Evolutionary conservation across 2,888 invertebrate species (phyloP), one percentile per base, ranked within the genome.

Genomic region (Molanna angustata): DNA sequence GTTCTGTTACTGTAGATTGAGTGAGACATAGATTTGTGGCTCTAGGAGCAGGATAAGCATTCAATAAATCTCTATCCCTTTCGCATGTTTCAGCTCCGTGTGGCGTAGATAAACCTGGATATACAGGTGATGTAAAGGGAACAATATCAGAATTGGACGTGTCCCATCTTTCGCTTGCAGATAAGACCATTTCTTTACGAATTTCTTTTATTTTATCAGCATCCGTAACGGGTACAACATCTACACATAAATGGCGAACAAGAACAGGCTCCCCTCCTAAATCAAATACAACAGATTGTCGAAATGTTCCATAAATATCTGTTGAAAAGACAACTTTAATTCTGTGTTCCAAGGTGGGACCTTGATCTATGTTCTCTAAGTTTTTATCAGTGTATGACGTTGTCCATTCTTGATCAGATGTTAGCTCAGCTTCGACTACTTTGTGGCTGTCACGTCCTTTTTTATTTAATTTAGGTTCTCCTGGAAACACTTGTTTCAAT

Each of bases 211-310:
- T 80, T 62, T 82, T 80, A 51, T 80, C 78, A 0, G 80, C 69
- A 65, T 88, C 86, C 11, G 80, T 76, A 1, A 82, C 79, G 0
- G 88, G 87, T 14, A 88, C 79, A 2, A 88, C 87, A 66, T 90
- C 90, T 2, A 88, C 86, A 65, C 87, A 86, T 18, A 90, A 69
- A 64, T 85, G 82, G 58, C 82, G 80, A 4, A 84, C 80, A 2
- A 86, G 65, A 17, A 82, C 73, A 0, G 85, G 84, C 63, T 83
- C 80, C 46, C 69, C 66, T 1, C 86, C 86, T 64, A 88, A 85
- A 67, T 88, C 88, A 67, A 90, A 87, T 2, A 89, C 82, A 2
- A 90, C 76, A 1, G 86, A 82, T 67, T 91, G 90, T 2, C 86
- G 79, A 67, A 89, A 90, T 2, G 88, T 88, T 9, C 73, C 90